Base-by-base conservation (phyloP, 2,888 invertebrate genomes). In the Dasypolia templi region DNA sequence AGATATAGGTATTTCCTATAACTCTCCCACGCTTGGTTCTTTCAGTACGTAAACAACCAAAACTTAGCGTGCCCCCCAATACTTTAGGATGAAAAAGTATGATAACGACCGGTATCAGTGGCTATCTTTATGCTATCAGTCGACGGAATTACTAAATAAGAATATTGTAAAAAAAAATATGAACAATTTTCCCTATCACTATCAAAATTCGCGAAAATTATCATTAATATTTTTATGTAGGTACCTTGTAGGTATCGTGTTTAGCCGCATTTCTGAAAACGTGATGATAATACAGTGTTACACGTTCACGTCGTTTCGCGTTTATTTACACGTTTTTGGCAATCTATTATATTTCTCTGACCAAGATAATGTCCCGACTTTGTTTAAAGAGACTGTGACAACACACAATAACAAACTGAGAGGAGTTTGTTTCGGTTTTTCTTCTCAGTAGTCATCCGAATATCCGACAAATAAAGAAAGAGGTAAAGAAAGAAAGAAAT, bases 91-190 rank as follows among this genome's bases (percentile, higher is more conserved):
- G 59, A n/a, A 61, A 77, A 62, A 1, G 32, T 32, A 56, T 55
- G 75, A 80, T 78, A 80, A 73, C n/a, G n/a, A n/a, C n/a, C 29
- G 19, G 3, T 80, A 74, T 74, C 65, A 42, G 39, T 56, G 53
- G 62, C 51, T 74, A 80, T 77, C 65, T 62, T 32, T 19, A 62
- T 32, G 35, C 29, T 74, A 80, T 74, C 80, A 62, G 35, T 32
- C 11, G 29, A 64, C 26, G 7, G 64, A 26, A 51, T 49, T 26
- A 42, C 5, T 53, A 46, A 56, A 32, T 49, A 35, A 6, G 11
- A 32, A 32, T 49, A n/a, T 29, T 51, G 74, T 51, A 79, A 35
- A 26, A 39, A 77, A 53, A 53, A 63, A 64, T 72, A 53, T 46
- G 22, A 22, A 42, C 26, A 11, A 26, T 63, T 77, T 62, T 62